A percentile compares a stretch with the other conserved stretches of the same genome.
These are phyloP conservation scores for Notechis scutatus DNA, from an alignment of 2,113 vertebrate genomes.

Conservation along the genomic window DNA sequence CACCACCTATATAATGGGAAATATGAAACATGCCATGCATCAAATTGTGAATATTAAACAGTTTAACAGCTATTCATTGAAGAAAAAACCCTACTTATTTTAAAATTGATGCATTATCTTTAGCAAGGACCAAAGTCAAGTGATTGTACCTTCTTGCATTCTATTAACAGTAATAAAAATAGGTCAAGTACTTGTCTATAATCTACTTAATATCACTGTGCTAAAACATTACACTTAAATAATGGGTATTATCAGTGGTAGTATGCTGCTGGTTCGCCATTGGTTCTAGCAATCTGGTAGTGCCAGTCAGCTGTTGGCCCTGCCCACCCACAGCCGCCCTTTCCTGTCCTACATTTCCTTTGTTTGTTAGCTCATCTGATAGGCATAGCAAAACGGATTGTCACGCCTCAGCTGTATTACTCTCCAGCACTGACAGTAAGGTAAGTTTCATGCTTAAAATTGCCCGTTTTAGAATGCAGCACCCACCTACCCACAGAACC, in stretches of 20 bases:
- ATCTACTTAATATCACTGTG: background rate
- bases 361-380: no score
- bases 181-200: background rate
- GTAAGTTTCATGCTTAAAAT: no score
- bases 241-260: background rate
- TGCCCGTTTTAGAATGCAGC: no score
- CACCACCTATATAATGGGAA: conserved; percentile 80
- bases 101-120: background rate
- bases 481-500: no score
- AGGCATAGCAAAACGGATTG: no score
- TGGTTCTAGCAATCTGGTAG: no score
- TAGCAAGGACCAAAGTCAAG: background rate
- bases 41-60: conserved; percentile 19
- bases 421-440: no score
- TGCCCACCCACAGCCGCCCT: no score
- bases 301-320: no score
- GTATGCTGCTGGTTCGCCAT: no score
- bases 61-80: background rate
- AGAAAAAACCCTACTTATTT: background rate
- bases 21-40: conserved; percentile 7
- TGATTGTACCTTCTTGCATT: background rate
- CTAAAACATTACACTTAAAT: background rate
- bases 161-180: background rate
- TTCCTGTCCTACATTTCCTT: no score
- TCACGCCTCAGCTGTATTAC: no score